These are phyloP conservation scores for Harpalus rufipes DNA, from an alignment of 2,888 invertebrate species.

Conservation along the genomic window DNA sequence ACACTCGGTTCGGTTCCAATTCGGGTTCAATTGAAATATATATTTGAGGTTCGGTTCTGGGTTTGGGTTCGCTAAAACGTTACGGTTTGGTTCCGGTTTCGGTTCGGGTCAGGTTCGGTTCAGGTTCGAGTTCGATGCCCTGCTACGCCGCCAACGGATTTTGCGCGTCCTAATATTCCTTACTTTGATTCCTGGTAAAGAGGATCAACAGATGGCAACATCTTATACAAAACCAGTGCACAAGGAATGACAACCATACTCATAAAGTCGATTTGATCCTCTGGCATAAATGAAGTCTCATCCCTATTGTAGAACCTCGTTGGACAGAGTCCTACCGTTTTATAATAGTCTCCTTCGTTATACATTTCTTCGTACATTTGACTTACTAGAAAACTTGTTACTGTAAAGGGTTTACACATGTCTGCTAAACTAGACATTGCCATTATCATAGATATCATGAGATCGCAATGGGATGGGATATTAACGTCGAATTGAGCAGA, in stretches of 20 bases:
- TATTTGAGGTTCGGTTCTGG: too few species aligned
- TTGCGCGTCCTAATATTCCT: constrained; percentile 60
- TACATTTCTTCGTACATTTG: constrained; percentile 78
- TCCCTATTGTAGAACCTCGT: constrained; percentile 83
- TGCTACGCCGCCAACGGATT: too few species aligned
- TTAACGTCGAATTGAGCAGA: constrained; percentile 78
- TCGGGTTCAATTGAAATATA: too few species aligned
- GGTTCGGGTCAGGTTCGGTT: too few species aligned
- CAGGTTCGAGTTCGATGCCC: too few species aligned
- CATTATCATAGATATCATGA: constrained; percentile 78
- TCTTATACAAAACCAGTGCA: constrained; percentile 78
- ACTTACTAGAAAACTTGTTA: constrained; percentile 79
- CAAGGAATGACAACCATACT: constrained; percentile 81
- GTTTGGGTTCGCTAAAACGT: too few species aligned
- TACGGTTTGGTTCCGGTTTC: too few species aligned
- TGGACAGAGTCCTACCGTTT: constrained; percentile 80
- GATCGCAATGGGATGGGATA: constrained; percentile 65
- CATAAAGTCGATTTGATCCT: constrained; percentile 83
- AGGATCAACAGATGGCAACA: constrained; percentile 79
- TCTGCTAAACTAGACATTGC: constrained; percentile 82
- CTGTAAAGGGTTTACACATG: constrained; percentile 80
- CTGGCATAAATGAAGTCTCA: constrained; percentile 80
- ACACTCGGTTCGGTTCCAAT: too few species aligned
- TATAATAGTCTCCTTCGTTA: constrained; percentile 81
- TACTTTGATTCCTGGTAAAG: constrained; percentile 79